Conservation (phyloP, 2,888 invertebrate species). For the Pammene fasciana region DNA sequence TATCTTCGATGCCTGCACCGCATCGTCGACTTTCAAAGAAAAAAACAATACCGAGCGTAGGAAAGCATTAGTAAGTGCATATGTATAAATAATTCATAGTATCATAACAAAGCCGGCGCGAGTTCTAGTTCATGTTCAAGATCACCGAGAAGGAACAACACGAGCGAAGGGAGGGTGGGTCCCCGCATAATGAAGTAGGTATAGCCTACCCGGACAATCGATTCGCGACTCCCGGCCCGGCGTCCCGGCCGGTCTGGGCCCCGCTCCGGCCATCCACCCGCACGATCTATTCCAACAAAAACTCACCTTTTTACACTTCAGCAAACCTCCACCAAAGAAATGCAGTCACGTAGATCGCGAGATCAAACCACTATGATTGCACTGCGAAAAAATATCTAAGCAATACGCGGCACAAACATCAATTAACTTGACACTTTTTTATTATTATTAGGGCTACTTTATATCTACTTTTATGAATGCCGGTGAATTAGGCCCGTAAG, state of each 20-base stretch:
- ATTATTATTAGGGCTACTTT: slow-evolving; percentile 51
- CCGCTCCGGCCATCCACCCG: slow-evolving; percentile 56
- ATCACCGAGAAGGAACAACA: slow-evolving; percentile 65
- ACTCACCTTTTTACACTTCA: slow-evolving; percentile 79
- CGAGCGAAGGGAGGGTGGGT: slow-evolving; percentile 66
- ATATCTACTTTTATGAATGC: slow-evolving; percentile 53
- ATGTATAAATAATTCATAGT: slow-evolving; percentile 65
- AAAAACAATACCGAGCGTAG: slow-evolving; percentile 32
- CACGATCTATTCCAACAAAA: slow-evolving; percentile 60
- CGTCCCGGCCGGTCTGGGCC: slow-evolving; percentile 61
- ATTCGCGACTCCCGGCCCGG: slow-evolving; percentile 64
- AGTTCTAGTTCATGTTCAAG: slow-evolving; percentile 58
- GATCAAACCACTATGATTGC: slow-evolving; percentile 69
- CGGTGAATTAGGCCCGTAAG: slow-evolving; percentile 63
- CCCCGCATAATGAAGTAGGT: slow-evolving; percentile 41
- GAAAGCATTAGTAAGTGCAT: slow-evolving; percentile 36
- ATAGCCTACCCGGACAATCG: slow-evolving; percentile 67
- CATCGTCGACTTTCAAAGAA: slow-evolving; percentile 36
- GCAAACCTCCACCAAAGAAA: slow-evolving; percentile 72
- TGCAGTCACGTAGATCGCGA: slow-evolving; percentile 76
- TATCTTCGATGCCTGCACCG: slow-evolving; percentile 8
- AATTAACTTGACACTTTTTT: slow-evolving; percentile 70
- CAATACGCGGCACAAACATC: slow-evolving; percentile 63
- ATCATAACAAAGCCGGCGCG: slow-evolving; percentile 54
- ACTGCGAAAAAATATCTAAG: slow-evolving; percentile 64